A percentile compares a stretch with the other conserved stretches of the same genome.
Evolutionary conservation across 2,888 invertebrate species (phyloP).

Genomic region (Macaria liturata): DNA sequence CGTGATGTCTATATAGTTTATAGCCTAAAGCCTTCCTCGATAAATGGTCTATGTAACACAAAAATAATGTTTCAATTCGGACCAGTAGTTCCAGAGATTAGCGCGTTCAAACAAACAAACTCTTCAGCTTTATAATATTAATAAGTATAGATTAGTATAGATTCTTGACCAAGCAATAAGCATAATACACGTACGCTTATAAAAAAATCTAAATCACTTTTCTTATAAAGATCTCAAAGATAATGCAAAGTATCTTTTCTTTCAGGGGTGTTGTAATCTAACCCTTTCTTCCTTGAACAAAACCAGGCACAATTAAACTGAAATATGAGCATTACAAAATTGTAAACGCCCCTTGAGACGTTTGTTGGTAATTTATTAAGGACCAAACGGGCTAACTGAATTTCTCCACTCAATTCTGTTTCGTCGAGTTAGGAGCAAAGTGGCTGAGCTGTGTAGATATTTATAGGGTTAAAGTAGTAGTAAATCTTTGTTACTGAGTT

Average conservation of each 20-base stretch:
- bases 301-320: constrained; percentile 23
- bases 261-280: constrained; percentile 11
- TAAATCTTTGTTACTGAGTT: background rate
- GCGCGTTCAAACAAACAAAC: too few relatives aligned
- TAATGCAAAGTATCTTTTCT: constrained; percentile 1
- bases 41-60: too few relatives aligned
- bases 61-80: too few relatives aligned
- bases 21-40: too few relatives aligned
- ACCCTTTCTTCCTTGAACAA: constrained; percentile 4
- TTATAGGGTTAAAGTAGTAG: background rate
- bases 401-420: constrained; percentile 15
- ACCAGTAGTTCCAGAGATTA: too few relatives aligned
- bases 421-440: constrained; percentile 2
- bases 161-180: too few relatives aligned
- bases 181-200: too few relatives aligned
- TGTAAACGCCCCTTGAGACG: constrained; percentile 25
- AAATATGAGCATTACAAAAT: constrained; percentile 26
- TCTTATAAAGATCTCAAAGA: too few relatives aligned
- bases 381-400: constrained; percentile 22
- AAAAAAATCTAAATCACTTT: too few relatives aligned
- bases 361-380: constrained; percentile 24
- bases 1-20: too few relatives aligned
- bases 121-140: too few relatives aligned
- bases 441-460: background rate
- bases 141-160: too few relatives aligned